These are phyloP conservation scores for Astyanax mexicanus DNA, from an alignment of 2,797 vertebrate genomes.

Conservation along the genomic window DNA sequence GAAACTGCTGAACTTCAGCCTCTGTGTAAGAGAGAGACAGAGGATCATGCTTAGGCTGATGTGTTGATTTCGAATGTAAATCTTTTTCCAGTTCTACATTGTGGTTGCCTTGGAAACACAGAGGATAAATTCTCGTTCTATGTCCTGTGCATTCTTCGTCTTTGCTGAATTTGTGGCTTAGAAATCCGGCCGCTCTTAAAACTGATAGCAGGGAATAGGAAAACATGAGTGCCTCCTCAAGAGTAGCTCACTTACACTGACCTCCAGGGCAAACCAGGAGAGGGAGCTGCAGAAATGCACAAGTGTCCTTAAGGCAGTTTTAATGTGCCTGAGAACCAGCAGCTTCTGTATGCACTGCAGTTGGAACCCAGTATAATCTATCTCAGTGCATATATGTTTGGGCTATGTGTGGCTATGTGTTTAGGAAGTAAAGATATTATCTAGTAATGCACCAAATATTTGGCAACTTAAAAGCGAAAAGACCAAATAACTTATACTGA, in stretches of 20 bases:
- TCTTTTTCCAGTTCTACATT: slow-evolving; percentile 59
- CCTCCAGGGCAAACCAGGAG: background rate
- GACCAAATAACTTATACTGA: too few species aligned
- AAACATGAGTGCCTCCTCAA: background rate
- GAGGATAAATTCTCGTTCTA: slow-evolving; percentile 35
- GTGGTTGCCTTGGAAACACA: slow-evolving; percentile 75
- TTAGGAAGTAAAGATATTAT: background rate
- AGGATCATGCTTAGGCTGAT: slow-evolving; percentile 51
- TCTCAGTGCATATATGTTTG: too few species aligned
- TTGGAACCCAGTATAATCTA: too few species aligned
- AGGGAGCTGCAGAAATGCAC: background rate
- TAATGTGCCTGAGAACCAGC: background rate
- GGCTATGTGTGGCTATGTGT: too few species aligned
- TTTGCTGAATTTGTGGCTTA: slow-evolving; percentile 12
- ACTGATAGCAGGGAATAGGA: background rate
- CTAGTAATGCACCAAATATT: too few species aligned
- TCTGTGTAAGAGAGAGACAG: slow-evolving; percentile 40
- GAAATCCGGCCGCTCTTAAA: slow-evolving; percentile 8
- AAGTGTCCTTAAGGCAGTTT: background rate
- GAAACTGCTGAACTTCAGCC: slow-evolving; percentile 59
- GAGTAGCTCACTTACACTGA: background rate
- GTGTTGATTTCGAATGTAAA: slow-evolving; percentile 58
- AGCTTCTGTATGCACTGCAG: background rate
- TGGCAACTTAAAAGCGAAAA: too few species aligned
- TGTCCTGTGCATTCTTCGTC: slow-evolving; percentile 15